Base-by-base conservation (phyloP, 2,888 invertebrate genomes). In the Caenorhabditis wallacei region DNA sequence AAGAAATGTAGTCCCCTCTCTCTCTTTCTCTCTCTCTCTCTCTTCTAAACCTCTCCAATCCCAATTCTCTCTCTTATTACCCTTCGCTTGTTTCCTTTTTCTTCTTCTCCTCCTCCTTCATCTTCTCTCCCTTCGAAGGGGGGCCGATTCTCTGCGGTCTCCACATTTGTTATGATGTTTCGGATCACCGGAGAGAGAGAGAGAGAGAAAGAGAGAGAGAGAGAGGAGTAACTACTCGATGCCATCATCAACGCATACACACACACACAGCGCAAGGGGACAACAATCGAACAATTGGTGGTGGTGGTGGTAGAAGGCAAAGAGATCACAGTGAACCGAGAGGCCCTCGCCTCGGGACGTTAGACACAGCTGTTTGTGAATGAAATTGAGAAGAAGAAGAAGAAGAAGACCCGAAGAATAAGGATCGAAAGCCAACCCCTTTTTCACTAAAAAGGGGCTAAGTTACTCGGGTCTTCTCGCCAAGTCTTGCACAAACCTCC, bases 251-350 rank as follows among this genome's bases (percentile, higher is more conserved):
- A 61, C 76, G 68, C 68, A 68, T 68, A 76, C 76, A 64, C 56
- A 76, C 76, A 64, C 64, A 74, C 51, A 72, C 22, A 63, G 24
- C 61, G 71, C 64, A 64, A 26, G 64, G 35, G 76, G 68, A 76
- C 76, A 76, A 76, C 76, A 75, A 75, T 66, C 68, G 70, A 70
- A 78, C 68, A 78, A 78, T 69, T 78, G 78, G 75, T 68, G 56
- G 74, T 30, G 46, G 63, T 11, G 75, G 30, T 43, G 13, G 78
- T 46, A 61, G 72, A 61, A 63, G 24, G 13, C 22, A 24, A 7
- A 57, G 54, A 53, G 40, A 63, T 16, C 56, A 40, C 16, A 13
- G 0, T 48, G 37, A 54, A 26, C n/a, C 40, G 10, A 24, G 30
- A 76, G 59, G 57, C 35, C 26, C n/a, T n/a, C 16, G 35, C 57